Evolutionary conservation across 2,113 vertebrate species (phyloP), one percentile per base, ranked within the genome.

Genomic region (Scophthalmus maximus): DNA sequence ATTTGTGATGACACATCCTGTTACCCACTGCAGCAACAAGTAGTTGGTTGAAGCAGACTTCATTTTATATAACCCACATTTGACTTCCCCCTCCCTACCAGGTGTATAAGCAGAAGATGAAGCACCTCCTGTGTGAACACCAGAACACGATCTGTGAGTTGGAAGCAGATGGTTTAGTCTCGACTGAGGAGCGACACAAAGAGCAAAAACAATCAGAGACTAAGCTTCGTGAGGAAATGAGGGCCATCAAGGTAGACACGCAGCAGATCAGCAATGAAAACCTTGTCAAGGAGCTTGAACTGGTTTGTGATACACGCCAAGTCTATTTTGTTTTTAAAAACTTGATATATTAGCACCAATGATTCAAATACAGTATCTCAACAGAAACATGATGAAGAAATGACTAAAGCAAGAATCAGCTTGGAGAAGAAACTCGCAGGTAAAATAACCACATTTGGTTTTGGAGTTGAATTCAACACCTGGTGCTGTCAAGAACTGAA

Each of bases 91-190:
- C 2, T 15, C n/a, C 20, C 18, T 2, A 7, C n/a, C 53, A 94
- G 94, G 91, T 93, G 15, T 98, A 97, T 79, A 97, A 96, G 78
- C 96, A 98, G 93, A 98, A 98, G 77, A 96, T 99, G 80, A 99
- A 98, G 85, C 96, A 98, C 80, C 81, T 98, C 30, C 59, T 98
- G 32, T 95, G 95, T 0, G 97, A 99, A 82, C 96, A 99, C 42
- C 95, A 98, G 90, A 96, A 96, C 76, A 95, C 84, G 38, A 84
- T 96, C 10, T 92, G 92, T 0, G 96, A 98, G 83, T 68, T 96
- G 87, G 95, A 94, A 80, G 88, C 86, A 0, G 93, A 95, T 38
- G 84, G 88, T n/a, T 73, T 92, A 0, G 82, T 93, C 2, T 78
- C 89, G 22, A 71, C 89, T 82, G 95, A 91, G 60, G 73, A 81